Percentiles rank a stretch among this genome's conserved stretches.
phyloP scores from a whole-genome alignment of 1,140 invertebrate species.

The Formica selysi region DNA sequence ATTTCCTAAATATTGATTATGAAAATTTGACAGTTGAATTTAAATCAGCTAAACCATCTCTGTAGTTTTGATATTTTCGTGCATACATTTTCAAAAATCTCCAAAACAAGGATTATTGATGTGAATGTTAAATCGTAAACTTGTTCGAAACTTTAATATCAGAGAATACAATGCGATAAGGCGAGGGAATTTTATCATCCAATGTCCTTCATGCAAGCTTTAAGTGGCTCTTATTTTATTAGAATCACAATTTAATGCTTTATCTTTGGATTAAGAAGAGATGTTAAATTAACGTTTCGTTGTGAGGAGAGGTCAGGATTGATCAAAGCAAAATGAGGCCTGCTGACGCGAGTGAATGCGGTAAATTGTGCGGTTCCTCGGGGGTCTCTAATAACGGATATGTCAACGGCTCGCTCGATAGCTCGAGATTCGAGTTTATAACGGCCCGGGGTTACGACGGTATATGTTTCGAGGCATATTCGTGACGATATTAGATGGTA shows the following conservation, averaged over 20 bases:
- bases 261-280: background rate
- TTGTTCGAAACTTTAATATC: background rate
- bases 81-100: too few species aligned
- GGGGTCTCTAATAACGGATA: conserved; percentile 62
- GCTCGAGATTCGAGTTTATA: conserved; percentile 52
- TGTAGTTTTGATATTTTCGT: background rate
- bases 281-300: background rate
- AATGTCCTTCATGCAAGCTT: background rate
- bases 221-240: background rate
- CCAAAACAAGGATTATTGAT: too few species aligned
- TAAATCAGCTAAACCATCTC: background rate
- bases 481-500: conserved; percentile 67
- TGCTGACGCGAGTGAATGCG: background rate
- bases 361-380: conserved; percentile 24
- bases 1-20: background rate
- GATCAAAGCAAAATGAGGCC: conserved; percentile 14
- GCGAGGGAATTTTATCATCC: background rate
- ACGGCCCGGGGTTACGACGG: conserved; percentile 31
- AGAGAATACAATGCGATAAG: background rate
- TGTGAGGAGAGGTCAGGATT: background rate
- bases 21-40: background rate
- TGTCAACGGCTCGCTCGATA: conserved; percentile 38
- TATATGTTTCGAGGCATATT: conserved; percentile 57
- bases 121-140: background rate
- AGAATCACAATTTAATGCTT: background rate